Evolutionary conservation across 1,140 invertebrate genomes (phyloP).

Genomic region (Araneus ventricosus): DNA sequence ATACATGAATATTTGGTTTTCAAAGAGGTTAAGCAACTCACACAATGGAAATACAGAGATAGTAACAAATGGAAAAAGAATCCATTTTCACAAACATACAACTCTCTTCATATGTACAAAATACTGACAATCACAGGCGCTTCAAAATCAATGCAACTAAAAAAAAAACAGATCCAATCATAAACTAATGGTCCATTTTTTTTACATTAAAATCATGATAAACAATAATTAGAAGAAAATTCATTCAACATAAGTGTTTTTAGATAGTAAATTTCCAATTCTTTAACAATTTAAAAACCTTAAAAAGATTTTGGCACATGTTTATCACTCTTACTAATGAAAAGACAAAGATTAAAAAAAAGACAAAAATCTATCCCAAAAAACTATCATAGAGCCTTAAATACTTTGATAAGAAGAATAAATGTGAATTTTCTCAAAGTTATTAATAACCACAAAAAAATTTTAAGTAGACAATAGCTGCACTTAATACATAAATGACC

Average conservation of each 20-base stretch:
- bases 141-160: background rate
- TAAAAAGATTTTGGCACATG: background rate
- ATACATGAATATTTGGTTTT: constrained; percentile 66
- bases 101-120: constrained; percentile 30
- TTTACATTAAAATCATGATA: constrained; percentile 11
- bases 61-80: background rate
- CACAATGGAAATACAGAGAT: constrained; percentile 32
- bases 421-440: too few species aligned
- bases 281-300: background rate
- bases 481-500: too few species aligned
- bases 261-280: background rate
- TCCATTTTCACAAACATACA: constrained; percentile 8
- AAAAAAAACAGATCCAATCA: background rate
- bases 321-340: constrained; percentile 6
- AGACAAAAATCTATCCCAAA: background rate
- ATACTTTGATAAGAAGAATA: too few species aligned
- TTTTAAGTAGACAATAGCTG: too few species aligned
- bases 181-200: background rate
- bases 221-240: background rate
- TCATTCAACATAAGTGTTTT: background rate
- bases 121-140: constrained; percentile 51
- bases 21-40: constrained; percentile 26
- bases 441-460: too few species aligned
- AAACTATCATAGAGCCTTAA: background rate
- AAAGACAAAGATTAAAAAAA: background rate